Percentiles rank a stretch among this genome's conserved stretches.
phyloP scores from a whole-genome alignment of 2,113 vertebrate genomes.

The Xiphophorus maculatus region DNA sequence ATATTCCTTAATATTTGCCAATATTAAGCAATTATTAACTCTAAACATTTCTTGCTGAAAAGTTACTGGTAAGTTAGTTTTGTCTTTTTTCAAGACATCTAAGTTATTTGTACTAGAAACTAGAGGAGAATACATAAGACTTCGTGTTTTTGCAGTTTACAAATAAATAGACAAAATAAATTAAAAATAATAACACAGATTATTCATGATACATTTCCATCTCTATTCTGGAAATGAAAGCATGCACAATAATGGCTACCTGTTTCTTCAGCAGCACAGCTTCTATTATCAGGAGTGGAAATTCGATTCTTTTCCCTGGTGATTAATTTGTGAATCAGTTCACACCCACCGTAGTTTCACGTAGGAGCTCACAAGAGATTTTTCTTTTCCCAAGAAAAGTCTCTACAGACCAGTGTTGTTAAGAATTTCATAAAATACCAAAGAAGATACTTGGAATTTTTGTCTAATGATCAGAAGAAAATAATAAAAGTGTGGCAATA shows the following conservation, averaged over 20 bases:
- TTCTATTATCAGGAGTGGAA: background rate
- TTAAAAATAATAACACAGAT: no score
- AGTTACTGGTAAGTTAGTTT: no score
- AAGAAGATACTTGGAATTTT: background rate
- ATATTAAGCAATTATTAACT: no score
- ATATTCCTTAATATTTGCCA: no score
- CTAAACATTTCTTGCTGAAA: no score
- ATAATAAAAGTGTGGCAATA: background rate
- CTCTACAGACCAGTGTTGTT: background rate
- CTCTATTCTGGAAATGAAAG: background rate
- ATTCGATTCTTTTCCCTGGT: background rate
- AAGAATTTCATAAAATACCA: background rate
- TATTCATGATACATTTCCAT: no score
- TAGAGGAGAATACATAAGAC: no score
- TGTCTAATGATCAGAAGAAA: background rate
- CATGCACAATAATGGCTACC: background rate
- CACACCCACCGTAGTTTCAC: background rate
- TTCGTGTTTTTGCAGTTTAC: no score
- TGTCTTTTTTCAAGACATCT: no score
- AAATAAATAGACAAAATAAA: background rate
- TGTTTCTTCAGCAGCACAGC: background rate
- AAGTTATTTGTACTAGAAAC: no score
- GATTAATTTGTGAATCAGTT: background rate
- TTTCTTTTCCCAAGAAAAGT: background rate
- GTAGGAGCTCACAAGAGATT: background rate